Base-by-base conservation (phyloP, 2,797 vertebrate species). In the Gambelia wislizenii region DNA sequence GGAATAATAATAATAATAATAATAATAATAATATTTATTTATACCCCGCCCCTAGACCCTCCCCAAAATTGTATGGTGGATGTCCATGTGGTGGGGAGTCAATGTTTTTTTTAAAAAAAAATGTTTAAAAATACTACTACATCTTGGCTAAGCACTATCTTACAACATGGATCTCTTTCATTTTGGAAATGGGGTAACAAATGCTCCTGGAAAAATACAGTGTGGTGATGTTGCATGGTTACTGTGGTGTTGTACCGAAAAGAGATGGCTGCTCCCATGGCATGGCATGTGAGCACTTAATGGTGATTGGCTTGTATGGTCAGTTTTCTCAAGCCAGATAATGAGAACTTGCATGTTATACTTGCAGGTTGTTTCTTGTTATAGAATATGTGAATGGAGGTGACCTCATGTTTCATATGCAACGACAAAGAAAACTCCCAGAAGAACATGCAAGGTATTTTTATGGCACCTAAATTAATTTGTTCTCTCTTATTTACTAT, bases 351-450 rank as follows among this genome's bases (percentile, higher is more conserved):
- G 59, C 42, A 1, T 84, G 89, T 33, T 96, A 0, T 93, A 25
- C 86, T 91, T 96, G 79, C 96, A 99, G 99, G 95, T 96, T 99
- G 92, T 99, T 99, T 96, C 97, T 99, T 91, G 99, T 99, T 95
- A 99, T 99, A 42, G 99, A 99, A 78, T 99, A 99, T 1, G 99
- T 99, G 81, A 99, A 99, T 0, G 99, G 99, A 0, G 99, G 99
- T 4, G 99, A 99, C 94, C 97, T 99, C 93, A 99, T 99, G 99
- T 99, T 99, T 95, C 99, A 99, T 94, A 99, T 99, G 99, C 99
- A 99, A 95, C 97, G 99, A 59, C 99, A 99, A 91, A 96, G 99
- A 95, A 99, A 99, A 74, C 99, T 99, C 86, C 99, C 99, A 0
- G 99, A 99, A 93, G 99, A 99, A 94, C 99, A 99, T 0, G 98